These are phyloP conservation scores for Orussus abietinus DNA, from an alignment of 1,140 invertebrate genomes.

Conservation along the genomic window DNA sequence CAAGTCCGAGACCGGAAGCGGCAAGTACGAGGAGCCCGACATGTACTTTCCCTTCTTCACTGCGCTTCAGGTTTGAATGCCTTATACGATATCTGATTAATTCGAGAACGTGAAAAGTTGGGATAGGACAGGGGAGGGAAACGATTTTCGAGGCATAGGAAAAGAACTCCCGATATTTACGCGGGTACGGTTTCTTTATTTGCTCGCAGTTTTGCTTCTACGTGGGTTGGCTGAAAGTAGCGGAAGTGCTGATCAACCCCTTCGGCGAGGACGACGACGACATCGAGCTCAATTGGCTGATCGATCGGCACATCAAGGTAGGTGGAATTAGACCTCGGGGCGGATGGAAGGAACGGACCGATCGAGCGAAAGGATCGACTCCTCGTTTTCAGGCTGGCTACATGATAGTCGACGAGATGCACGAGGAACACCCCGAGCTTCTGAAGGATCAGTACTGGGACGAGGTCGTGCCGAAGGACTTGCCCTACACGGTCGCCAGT, in stretches of 20 bases:
- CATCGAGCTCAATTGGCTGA: slow-evolving; percentile 87
- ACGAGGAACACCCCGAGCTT: slow-evolving; percentile 84
- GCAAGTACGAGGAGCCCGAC: slow-evolving; percentile 71
- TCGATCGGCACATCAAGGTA: slow-evolving; percentile 86
- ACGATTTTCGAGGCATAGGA: too few species aligned
- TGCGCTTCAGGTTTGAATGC: slow-evolving; percentile 75
- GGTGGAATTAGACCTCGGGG: slow-evolving; percentile 15
- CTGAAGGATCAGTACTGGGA: slow-evolving; percentile 88
- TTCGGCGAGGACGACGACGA: slow-evolving; percentile 95
- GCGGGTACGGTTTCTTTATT: too few species aligned
- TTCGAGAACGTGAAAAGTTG: too few species aligned
- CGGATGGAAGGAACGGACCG: slow-evolving; percentile 8
- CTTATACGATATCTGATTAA: neutral
- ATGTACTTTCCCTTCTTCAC: slow-evolving; percentile 93
- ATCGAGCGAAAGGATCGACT: slow-evolving; percentile 2
- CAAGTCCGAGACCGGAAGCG: slow-evolving; percentile 48
- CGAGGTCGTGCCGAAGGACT: slow-evolving; percentile 80
- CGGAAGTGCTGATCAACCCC: slow-evolving; percentile 85
- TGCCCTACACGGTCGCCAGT: slow-evolving; percentile 81
- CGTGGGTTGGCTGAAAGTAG: slow-evolving; percentile 94
- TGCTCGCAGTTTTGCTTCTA: slow-evolving; percentile 90
- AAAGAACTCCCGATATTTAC: too few species aligned
- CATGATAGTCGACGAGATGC: slow-evolving; percentile 90
- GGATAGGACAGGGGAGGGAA: too few species aligned
- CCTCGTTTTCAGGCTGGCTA: slow-evolving; percentile 74